Percentiles rank a stretch among this genome's conserved stretches.
Conservation (phyloP, 1,140 invertebrate genomes). For the Antheraea pernyi region DNA sequence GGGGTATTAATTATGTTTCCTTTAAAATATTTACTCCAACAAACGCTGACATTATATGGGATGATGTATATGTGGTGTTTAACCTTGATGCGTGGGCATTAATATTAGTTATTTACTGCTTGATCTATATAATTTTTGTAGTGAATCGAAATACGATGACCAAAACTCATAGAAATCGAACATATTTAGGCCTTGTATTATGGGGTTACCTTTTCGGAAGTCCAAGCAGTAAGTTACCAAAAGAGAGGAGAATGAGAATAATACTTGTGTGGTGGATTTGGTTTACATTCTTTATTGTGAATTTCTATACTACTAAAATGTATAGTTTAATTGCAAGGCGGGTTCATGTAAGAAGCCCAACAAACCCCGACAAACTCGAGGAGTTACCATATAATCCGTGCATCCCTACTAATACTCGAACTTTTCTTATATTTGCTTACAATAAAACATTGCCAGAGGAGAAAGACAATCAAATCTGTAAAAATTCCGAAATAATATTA, state of each 20-base stretch:
- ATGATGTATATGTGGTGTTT: conserved; percentile 46
- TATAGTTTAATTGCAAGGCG: conserved; percentile 42
- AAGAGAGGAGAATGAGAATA: conserved; percentile 27
- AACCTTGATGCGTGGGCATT: conserved; percentile 36
- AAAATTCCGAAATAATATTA: conserved; percentile 25
- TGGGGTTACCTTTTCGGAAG: conserved; percentile 46
- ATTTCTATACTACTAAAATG: conserved; percentile 49
- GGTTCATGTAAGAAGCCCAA: conserved; percentile 23
- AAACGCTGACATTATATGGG: conserved; percentile 34
- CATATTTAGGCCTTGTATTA: conserved; percentile 31
- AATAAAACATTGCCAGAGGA: conserved; percentile 36
- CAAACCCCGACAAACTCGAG: conserved; percentile 21
- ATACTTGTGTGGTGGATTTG: conserved; percentile 47
- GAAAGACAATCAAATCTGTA: conserved; percentile 27
- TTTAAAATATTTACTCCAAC: conserved; percentile 41
- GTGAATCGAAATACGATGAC: background rate
- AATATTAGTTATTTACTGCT: conserved; percentile 22
- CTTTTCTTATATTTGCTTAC: conserved; percentile 34
- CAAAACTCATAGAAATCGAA: conserved; percentile 11
- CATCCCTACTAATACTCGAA: conserved; percentile 28
- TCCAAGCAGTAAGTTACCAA: conserved; percentile 26
- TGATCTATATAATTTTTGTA: conserved; percentile 13
- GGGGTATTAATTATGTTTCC: conserved; percentile 39
- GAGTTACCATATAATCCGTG: conserved; percentile 39
- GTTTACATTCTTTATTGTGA: conserved; percentile 53